These are phyloP conservation scores for Diplolepis rosae DNA, from an alignment of 2,888 invertebrate genomes.

Conservation along the genomic window DNA sequence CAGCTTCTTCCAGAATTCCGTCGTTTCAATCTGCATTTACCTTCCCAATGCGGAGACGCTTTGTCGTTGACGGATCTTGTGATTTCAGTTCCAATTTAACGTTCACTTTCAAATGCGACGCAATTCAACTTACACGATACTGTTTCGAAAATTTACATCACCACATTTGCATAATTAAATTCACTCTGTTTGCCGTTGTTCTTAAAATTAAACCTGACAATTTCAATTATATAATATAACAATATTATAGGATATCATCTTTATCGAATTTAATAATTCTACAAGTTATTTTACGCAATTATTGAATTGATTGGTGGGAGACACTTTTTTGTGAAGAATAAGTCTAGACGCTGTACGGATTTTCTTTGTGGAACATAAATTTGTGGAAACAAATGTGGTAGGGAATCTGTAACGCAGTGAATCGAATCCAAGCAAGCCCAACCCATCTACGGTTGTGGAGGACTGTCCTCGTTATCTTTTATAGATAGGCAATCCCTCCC, in stretches of 20 bases:
- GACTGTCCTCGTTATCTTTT: slow-evolving; percentile 64
- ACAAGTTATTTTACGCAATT: too few relatives aligned
- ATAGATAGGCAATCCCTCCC: slow-evolving; percentile 58
- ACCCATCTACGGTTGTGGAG: slow-evolving; percentile 55
- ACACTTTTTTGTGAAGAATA: too few relatives aligned
- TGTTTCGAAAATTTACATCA: background rate
- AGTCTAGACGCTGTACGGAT: slow-evolving; percentile 5
- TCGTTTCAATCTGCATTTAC: background rate
- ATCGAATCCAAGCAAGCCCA: slow-evolving; percentile 55
- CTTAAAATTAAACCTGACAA: too few relatives aligned
- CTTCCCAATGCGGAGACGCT: background rate
- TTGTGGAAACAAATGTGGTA: slow-evolving; percentile 31
- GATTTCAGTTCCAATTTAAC: slow-evolving; percentile 18
- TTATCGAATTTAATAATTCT: too few relatives aligned
- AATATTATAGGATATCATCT: too few relatives aligned
- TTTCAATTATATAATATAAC: too few relatives aligned
- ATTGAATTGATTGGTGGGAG: too few relatives aligned
- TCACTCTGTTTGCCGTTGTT: background rate
- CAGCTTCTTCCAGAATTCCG: slow-evolving; percentile 6
- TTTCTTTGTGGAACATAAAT: slow-evolving; percentile 9
- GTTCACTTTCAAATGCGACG: background rate
- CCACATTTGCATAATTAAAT: background rate
- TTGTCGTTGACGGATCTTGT: slow-evolving; percentile 26
- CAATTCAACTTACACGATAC: background rate
- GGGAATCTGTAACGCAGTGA: slow-evolving; percentile 28